phyloP scores from a whole-genome alignment of 2,797 vertebrate genomes.

The Acipenser ruthenus region DNA sequence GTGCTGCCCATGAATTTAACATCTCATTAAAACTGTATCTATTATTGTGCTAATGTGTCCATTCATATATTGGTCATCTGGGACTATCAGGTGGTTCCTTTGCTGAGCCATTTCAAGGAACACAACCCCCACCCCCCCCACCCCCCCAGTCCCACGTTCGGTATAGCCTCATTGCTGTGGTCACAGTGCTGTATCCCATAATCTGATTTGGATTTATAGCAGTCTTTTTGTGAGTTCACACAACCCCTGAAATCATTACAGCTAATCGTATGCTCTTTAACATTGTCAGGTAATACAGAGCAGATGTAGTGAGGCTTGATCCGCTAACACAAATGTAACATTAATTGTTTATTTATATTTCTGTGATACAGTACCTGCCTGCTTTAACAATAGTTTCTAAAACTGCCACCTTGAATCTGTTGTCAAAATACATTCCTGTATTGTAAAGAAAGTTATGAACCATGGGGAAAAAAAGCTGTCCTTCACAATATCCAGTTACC shows the following conservation, averaged over 20 bases:
- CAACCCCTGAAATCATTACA: conserved; percentile 50
- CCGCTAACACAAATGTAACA: not conserved
- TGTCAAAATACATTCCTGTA: too few species aligned
- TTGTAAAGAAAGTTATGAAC: too few species aligned
- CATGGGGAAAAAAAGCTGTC: too few species aligned
- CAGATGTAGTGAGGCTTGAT: conserved; percentile 41
- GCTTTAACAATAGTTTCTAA: too few species aligned
- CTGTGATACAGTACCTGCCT: too few species aligned
- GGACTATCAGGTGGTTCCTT: conserved; percentile 44
- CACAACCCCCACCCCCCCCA: conserved; percentile 18
- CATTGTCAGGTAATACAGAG: conserved; percentile 47
- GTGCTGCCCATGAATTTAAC: conserved; percentile 51
- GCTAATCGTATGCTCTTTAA: conserved; percentile 47
- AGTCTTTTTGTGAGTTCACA: conserved; percentile 40
- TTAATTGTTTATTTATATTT: too few species aligned
- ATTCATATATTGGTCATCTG: conserved; percentile 62
- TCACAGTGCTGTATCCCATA: conserved; percentile 48
- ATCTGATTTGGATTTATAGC: conserved; percentile 50
- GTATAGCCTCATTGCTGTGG: conserved; percentile 43
- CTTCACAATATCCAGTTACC: too few species aligned
- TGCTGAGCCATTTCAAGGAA: conserved; percentile 40
- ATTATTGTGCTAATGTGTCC: conserved; percentile 68
- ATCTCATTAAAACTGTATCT: conserved; percentile 57
- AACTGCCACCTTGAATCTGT: too few species aligned
- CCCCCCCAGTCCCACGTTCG: conserved; percentile 25